Conservation (phyloP, 2,113 vertebrate species). For the Aplodontia rufa region DNA sequence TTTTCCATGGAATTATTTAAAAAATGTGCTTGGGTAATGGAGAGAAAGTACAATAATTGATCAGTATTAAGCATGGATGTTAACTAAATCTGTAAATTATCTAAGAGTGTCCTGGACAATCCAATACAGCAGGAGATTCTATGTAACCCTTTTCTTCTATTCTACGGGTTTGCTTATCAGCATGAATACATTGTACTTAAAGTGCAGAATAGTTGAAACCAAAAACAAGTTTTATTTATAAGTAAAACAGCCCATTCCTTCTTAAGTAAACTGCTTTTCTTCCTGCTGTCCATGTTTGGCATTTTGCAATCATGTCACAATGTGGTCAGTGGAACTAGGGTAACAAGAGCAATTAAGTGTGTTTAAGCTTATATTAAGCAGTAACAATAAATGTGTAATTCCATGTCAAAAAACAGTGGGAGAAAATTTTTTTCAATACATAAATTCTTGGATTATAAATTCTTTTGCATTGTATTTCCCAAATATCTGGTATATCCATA, state of each 20-base stretch:
- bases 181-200: not conserved
- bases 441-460: not conserved
- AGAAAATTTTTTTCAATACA: not conserved
- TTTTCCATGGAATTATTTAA: not conserved
- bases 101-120: not conserved
- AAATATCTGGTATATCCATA: not conserved
- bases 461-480: not conserved
- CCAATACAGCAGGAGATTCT: not conserved
- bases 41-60: not conserved
- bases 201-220: not conserved
- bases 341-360: not conserved
- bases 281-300: not conserved
- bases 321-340: not conserved
- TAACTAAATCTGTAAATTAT: not conserved
- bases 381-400: not conserved
- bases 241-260: not conserved
- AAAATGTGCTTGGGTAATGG: not conserved
- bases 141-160: not conserved
- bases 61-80: not conserved
- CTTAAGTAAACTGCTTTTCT: not conserved
- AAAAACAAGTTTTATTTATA: not conserved
- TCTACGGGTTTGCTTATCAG: not conserved
- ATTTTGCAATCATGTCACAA: not conserved
- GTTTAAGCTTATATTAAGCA: not conserved
- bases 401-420: not conserved